phyloP scores from a whole-genome alignment of 2,113 vertebrate genomes.

The Spea multiplicata region DNA sequence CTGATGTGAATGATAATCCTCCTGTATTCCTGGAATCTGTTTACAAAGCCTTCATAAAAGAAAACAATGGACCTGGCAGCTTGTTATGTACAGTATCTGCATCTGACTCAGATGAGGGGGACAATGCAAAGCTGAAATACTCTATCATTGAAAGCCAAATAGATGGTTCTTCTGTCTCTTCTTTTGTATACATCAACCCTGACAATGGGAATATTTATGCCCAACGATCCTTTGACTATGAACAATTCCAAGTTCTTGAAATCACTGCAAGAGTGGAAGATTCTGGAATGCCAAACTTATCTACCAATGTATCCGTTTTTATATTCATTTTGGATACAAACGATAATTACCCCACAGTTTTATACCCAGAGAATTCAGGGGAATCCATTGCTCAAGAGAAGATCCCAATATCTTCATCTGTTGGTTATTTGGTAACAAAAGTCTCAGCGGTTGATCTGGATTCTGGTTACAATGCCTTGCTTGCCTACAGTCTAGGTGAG shows the following conservation, averaged over 20 bases:
- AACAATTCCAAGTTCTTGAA: conserved; percentile 67
- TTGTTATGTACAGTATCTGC: conserved; percentile 77
- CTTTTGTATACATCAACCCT: conserved; percentile 75
- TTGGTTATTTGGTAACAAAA: conserved; percentile 80
- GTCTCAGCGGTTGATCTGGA: conserved; percentile 83
- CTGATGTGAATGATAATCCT: conserved; percentile 84
- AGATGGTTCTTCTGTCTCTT: conserved; percentile 67
- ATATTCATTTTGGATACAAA: conserved; percentile 75
- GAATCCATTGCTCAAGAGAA: conserved; percentile 71
- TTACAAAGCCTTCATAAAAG: conserved; percentile 70
- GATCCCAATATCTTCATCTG: conserved; percentile 72
- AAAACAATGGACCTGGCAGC: conserved; percentile 74
- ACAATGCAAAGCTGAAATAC: conserved; percentile 72
- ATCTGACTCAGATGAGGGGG: conserved; percentile 67
- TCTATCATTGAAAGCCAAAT: conserved; percentile 65
- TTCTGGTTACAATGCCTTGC: conserved; percentile 82
- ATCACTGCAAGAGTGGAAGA: conserved; percentile 65
- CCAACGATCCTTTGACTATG: conserved; percentile 74
- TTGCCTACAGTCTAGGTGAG: conserved; percentile 75
- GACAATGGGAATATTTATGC: conserved; percentile 74
- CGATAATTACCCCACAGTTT: conserved; percentile 70
- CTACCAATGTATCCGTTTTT: conserved; percentile 65
- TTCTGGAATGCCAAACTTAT: conserved; percentile 61
- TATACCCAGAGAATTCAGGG: conserved; percentile 67
- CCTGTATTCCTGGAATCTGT: conserved; percentile 66